A percentile compares a stretch with the other conserved stretches of the same genome.
These are phyloP conservation scores for Drosophila tristis DNA, from an alignment of 1,140 invertebrate genomes.

Conservation along the genomic window DNA sequence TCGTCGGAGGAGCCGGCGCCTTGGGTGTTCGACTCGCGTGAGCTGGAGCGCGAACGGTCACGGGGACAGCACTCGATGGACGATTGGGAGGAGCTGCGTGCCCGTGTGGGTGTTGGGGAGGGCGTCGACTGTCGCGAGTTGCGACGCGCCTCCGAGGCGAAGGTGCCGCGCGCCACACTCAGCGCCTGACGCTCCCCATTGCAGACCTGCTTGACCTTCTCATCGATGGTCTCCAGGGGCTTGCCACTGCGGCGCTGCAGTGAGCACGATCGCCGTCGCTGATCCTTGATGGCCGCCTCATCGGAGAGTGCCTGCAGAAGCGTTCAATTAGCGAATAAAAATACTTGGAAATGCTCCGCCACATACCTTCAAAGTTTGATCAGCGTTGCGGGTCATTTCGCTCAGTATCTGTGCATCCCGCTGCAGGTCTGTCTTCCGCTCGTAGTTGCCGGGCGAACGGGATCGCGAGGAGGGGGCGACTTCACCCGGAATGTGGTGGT, in stretches of 20 bases:
- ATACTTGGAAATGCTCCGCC: too few relatives aligned
- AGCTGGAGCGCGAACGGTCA: constrained; percentile 78
- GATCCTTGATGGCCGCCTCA: constrained; percentile 78
- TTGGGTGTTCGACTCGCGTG: constrained; percentile 70
- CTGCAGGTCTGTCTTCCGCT: constrained; percentile 73
- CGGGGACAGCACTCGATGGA: constrained; percentile 79
- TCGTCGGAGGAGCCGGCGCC: constrained; percentile 76
- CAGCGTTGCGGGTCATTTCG: constrained; percentile 82
- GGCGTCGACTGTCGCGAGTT: constrained; percentile 69
- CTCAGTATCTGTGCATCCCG: constrained; percentile 78
- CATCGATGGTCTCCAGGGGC: constrained; percentile 80
- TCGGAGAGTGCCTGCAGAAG: constrained; percentile 71
- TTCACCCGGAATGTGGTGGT: constrained; percentile 75
- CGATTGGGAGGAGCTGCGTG: constrained; percentile 78
- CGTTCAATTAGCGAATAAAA: not conserved
- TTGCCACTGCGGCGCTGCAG: constrained; percentile 71
- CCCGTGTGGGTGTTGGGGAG: constrained; percentile 64
- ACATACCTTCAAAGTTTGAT: constrained; percentile 80
- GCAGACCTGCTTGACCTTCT: constrained; percentile 56
- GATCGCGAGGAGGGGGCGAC: constrained; percentile 35
- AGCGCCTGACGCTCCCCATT: constrained; percentile 40
- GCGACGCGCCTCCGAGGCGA: constrained; percentile 74
- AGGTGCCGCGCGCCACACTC: constrained; percentile 67
- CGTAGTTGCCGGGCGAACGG: constrained; percentile 56
- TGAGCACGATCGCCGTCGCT: constrained; percentile 73